These are phyloP conservation scores for Malachius bipustulatus DNA, from an alignment of 2,888 invertebrate species.

Conservation along the genomic window DNA sequence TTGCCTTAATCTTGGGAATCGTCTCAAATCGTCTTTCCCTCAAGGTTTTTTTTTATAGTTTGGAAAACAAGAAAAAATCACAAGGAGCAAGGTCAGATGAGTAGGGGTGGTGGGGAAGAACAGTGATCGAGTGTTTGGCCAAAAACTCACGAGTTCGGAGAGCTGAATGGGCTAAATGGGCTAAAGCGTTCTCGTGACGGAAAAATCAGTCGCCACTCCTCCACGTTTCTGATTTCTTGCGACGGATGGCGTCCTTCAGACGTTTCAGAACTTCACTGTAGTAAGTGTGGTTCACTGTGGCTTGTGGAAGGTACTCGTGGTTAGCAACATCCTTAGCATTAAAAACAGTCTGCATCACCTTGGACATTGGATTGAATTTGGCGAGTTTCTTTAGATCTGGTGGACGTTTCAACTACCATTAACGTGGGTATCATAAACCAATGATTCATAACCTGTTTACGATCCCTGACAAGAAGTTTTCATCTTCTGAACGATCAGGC, in stretches of 20 bases:
- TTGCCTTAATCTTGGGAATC: too few relatives aligned
- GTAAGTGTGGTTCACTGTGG: slow-evolving; percentile 7
- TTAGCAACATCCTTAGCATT: not conserved
- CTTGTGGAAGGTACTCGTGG: not conserved
- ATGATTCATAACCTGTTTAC: too few relatives aligned
- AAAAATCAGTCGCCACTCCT: slow-evolving; percentile 16
- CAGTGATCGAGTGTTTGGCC: not conserved
- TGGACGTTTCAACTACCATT: too few relatives aligned
- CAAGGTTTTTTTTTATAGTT: too few relatives aligned
- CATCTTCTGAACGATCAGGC: too few relatives aligned
- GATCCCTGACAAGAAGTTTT: too few relatives aligned
- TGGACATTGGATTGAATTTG: too few relatives aligned
- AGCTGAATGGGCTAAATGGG: slow-evolving; percentile 11
- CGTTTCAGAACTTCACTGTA: slow-evolving; percentile 18
- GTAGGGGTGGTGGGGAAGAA: not conserved
- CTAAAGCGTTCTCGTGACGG: slow-evolving; percentile 19
- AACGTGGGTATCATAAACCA: too few relatives aligned
- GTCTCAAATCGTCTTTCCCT: too few relatives aligned
- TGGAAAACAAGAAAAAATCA: not conserved
- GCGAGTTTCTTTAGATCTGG: too few relatives aligned
- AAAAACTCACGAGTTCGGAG: slow-evolving; percentile 2
- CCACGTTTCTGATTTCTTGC: slow-evolving; percentile 17
- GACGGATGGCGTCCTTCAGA: slow-evolving; percentile 18
- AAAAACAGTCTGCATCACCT: too few relatives aligned
- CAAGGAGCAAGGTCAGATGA: slow-evolving; percentile 1